Conservation (phyloP, 2,888 invertebrate genomes). For the Hoplodrina ambigua region DNA sequence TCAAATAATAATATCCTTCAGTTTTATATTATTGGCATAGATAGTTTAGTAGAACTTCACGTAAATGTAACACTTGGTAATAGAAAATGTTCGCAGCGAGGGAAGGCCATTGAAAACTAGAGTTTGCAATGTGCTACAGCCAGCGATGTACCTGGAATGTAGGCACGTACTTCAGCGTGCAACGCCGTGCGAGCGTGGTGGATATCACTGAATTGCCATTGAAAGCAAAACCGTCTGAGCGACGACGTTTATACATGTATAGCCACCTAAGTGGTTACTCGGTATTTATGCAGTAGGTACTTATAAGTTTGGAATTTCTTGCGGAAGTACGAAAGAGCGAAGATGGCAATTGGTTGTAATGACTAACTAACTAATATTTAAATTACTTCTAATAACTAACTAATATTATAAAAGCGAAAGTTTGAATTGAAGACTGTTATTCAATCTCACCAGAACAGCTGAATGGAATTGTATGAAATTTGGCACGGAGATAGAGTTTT, state of each 20-base stretch:
- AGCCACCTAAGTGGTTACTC: background rate
- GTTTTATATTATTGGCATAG: too few species aligned
- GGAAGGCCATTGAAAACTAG: background rate
- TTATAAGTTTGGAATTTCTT: background rate
- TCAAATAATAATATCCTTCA: too few species aligned
- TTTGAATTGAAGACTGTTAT: too few species aligned
- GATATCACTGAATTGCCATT: slow-evolving; percentile 3
- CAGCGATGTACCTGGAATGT: background rate
- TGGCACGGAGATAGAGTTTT: too few species aligned
- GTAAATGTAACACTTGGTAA: too few species aligned
- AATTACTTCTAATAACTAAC: too few species aligned
- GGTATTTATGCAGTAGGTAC: background rate
- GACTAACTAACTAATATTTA: too few species aligned
- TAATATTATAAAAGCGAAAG: too few species aligned
- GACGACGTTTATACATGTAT: too few species aligned
- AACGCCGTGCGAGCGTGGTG: background rate
- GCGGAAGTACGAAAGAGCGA: background rate
- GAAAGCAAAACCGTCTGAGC: background rate
- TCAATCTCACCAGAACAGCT: too few species aligned
- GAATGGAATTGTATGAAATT: too few species aligned
- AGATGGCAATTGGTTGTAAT: background rate
- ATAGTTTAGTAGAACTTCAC: too few species aligned
- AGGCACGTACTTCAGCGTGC: background rate
- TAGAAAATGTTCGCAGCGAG: background rate
- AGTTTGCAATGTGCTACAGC: background rate